Evolutionary conservation across 2,797 vertebrate genomes (phyloP), one percentile per base, ranked within the genome.

Genomic region (Bryconaethiops microstoma): DNA sequence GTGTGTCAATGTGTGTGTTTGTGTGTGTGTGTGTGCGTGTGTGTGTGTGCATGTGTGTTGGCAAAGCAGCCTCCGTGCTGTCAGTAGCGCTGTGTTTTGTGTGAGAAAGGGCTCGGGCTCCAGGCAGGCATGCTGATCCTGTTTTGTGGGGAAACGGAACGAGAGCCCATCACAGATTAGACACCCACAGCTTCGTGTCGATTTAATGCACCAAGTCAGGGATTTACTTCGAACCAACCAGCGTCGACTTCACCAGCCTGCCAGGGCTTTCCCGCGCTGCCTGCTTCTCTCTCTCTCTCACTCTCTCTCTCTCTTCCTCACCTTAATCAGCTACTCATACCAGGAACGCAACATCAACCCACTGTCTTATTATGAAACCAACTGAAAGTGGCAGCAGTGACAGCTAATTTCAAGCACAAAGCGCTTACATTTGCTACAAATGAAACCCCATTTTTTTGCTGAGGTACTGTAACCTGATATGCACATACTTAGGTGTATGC

Each of bases 161-260:
- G 90, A 91, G 91, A 93, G 90, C 90, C 93, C 91, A 91, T 91
- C 90, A 91, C 90, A 92, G 92, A 93, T 94, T 93, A 94, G 91
- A 94, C 92, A 93, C 94, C 93, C 93, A 93, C 93, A 89, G 94
- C 89, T 93, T 94, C 90, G 89, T 94, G 92, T 94, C 86, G 88
- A 92, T 92, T 91, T 94, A 93, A 95, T 92, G 91, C 90, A 86
- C 91, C 91, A 90, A 92, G 91, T 91, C 89, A 88, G 89, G 92
- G 93, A 94, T 94, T 93, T 94, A 91, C 92, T 91, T 89, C 88
- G 88, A 91, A 86, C 87, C 82, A 88, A 84, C 81, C 74, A 78
- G 65, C 76, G 52, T 78, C 52, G 79, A 83, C 81, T 82, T 60
- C 65, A 78, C 80, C 81, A 84, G 85, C 76, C 74, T 77, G 87